Conservation (phyloP, 2,888 invertebrate species). For the Amblyjoppa proteus region DNA sequence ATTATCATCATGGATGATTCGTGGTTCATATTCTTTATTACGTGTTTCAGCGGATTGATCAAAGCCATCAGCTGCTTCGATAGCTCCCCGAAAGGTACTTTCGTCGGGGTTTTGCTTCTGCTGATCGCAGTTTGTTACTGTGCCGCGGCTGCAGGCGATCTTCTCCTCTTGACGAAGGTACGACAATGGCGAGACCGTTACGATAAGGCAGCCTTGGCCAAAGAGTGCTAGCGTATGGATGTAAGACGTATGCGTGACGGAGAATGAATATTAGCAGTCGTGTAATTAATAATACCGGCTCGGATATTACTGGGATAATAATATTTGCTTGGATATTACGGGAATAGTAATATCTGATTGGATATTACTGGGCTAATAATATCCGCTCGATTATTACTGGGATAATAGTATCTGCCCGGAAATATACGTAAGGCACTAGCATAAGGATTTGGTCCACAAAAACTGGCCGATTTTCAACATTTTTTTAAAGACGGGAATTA, state of each 20-base stretch:
- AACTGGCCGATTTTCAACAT: no score
- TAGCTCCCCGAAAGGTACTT: conserved; percentile 86
- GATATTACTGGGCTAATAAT: background rate
- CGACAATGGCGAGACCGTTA: conserved; percentile 50
- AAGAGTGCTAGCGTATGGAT: background rate
- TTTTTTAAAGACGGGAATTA: no score
- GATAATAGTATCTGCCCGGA: no score
- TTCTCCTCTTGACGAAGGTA: conserved; percentile 95
- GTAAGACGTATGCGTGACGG: background rate
- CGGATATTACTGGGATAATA: background rate
- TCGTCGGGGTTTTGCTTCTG: conserved; percentile 92
- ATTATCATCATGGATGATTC: background rate
- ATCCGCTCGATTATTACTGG: background rate
- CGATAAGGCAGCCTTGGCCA: background rate
- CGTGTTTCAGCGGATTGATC: conserved; percentile 90
- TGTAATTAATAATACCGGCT: background rate
- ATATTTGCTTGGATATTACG: background rate
- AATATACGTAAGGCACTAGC: no score
- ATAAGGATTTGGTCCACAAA: no score
- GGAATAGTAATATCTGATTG: no score
- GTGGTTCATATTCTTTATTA: background rate
- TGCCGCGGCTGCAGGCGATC: conserved; percentile 90
- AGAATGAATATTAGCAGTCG: background rate
- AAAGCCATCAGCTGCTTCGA: conserved; percentile 90
- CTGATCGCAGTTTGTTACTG: conserved; percentile 93